Conservation (phyloP, 2,113 vertebrate species). For the Mormyrus lacerda region DNA sequence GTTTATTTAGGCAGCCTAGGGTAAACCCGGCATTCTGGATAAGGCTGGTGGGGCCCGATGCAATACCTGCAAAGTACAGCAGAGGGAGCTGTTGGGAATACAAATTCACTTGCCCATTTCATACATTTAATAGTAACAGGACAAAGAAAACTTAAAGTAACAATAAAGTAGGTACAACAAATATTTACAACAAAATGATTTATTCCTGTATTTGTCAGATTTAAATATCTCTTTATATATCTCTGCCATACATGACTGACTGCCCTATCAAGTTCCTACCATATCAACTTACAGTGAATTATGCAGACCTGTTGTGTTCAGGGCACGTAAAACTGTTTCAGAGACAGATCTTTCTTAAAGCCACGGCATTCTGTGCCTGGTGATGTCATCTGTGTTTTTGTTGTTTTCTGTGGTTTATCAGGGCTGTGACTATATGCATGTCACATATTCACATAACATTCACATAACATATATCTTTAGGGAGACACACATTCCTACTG, state of each 20-base stretch:
- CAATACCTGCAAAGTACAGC: neutral
- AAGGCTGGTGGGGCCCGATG: neutral
- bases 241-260: neutral
- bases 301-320: neutral
- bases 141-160: neutral
- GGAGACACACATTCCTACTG: neutral
- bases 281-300: neutral
- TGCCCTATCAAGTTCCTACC: neutral
- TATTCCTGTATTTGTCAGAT: neutral
- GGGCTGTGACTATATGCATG: neutral
- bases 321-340: neutral
- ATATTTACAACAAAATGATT: neutral
- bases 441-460: neutral
- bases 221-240: neutral
- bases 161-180: neutral
- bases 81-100: neutral
- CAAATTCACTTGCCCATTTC: neutral
- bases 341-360: neutral
- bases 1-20: neutral
- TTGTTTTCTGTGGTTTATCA: neutral
- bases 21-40: neutral
- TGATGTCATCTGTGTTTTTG: neutral
- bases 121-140: neutral
- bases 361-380: neutral
- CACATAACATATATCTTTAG: too few species aligned